Conservation (phyloP, 2,113 vertebrate genomes). For the Cyprinodon variegatus region DNA sequence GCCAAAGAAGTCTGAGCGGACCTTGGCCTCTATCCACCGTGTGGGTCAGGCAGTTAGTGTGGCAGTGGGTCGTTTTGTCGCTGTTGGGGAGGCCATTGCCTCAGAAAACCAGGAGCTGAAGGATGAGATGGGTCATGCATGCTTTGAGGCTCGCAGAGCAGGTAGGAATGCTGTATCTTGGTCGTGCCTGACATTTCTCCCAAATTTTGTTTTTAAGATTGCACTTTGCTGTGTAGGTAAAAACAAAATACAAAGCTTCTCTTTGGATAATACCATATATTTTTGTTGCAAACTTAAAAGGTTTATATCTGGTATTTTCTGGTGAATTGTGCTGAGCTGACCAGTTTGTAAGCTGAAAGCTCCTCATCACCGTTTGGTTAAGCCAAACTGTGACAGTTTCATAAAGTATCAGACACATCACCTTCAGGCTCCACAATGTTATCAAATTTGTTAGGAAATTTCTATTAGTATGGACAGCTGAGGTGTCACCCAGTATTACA, state of each 20-base stretch:
- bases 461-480: constrained; percentile 45
- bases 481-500: constrained; percentile 48
- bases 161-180: constrained; percentile 70
- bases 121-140: constrained; percentile 95
- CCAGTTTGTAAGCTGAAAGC: constrained; percentile 8
- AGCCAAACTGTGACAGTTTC: constrained; percentile 36
- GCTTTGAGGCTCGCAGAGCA: constrained; percentile 92
- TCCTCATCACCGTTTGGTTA: constrained; percentile 32
- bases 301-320: constrained; percentile 5
- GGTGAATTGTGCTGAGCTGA: background rate
- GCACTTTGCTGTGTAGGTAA: constrained; percentile 6
- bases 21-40: constrained; percentile 90
- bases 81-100: constrained; percentile 96
- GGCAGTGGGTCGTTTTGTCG: constrained; percentile 94
- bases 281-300: background rate
- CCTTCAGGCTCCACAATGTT: constrained; percentile 43
- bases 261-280: background rate
- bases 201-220: background rate
- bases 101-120: constrained; percentile 93
- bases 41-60: constrained; percentile 94
- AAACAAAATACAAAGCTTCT: background rate
- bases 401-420: constrained; percentile 30
- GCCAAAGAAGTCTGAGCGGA: constrained; percentile 94
- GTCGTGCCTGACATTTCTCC: background rate
- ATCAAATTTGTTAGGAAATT: constrained; percentile 52